These are phyloP conservation scores for Pelobates fuscus DNA, from an alignment of 2,113 vertebrate genomes.

Conservation along the genomic window DNA sequence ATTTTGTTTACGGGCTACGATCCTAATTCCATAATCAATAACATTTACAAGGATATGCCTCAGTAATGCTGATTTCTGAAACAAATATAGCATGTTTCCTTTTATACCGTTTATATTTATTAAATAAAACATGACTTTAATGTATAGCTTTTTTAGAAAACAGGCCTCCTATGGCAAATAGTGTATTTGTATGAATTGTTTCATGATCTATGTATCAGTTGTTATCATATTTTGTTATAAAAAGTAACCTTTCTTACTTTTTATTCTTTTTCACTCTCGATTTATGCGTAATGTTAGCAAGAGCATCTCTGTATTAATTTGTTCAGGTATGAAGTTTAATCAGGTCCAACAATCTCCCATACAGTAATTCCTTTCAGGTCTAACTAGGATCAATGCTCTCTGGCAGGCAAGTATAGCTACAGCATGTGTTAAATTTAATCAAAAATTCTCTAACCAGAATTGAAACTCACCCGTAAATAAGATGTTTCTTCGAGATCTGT, in stretches of 20 bases:
- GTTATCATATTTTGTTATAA: too few relatives aligned
- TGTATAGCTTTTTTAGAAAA: too few relatives aligned
- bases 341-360: conserved; percentile 34
- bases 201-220: too few relatives aligned
- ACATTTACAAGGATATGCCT: conserved; percentile 42
- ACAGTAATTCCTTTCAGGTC: conserved; percentile 28
- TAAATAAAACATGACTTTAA: neutral
- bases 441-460: conserved; percentile 34
- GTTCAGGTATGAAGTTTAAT: conserved; percentile 46
- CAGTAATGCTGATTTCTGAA: conserved; percentile 14
- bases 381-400: conserved; percentile 10
- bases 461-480: conserved; percentile 30
- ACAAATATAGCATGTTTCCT: neutral
- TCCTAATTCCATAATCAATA: conserved; percentile 51
- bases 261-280: too few relatives aligned
- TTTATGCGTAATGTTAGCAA: conserved; percentile 21
- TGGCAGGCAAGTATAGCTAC: conserved; percentile 21
- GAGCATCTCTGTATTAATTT: neutral
- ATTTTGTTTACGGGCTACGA: conserved; percentile 42
- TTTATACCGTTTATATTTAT: neutral
- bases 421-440: conserved; percentile 16
- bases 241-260: too few relatives aligned
- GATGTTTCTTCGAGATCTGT: conserved; percentile 3
- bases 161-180: too few relatives aligned
- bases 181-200: too few relatives aligned